Conservation (phyloP, 2,113 vertebrate species). For the Phaethon lepturus region DNA sequence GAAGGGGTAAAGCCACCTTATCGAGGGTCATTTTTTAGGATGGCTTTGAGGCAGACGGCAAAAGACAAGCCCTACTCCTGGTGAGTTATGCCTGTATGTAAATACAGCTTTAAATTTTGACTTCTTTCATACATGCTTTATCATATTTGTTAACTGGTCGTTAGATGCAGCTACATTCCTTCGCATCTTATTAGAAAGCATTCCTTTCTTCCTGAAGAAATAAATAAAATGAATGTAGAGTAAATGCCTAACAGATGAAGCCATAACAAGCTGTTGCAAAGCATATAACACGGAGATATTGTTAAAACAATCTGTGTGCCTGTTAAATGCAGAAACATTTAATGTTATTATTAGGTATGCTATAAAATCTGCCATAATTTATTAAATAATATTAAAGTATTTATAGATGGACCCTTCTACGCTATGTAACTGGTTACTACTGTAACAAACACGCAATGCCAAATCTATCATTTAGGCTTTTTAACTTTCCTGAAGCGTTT, state of each 20-base stretch:
- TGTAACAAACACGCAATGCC: constrained; percentile 27
- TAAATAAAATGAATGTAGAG: constrained; percentile 39
- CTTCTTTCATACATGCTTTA: constrained; percentile 48
- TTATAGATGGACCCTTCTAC: constrained; percentile 61
- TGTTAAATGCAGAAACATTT: constrained; percentile 71
- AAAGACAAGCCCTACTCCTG: constrained; percentile 40
- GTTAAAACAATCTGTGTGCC: constrained; percentile 73
- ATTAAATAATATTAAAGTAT: constrained; percentile 74
- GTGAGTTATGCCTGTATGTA: constrained; percentile 58
- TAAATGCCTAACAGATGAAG: constrained; percentile 80
- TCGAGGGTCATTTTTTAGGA: not conserved
- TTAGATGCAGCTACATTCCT: constrained; percentile 69
- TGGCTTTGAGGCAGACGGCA: constrained; percentile 40
- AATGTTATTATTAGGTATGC: constrained; percentile 70
- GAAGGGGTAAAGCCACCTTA: not conserved
- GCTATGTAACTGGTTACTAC: constrained; percentile 1
- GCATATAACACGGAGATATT: constrained; percentile 62
- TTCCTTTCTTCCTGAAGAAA: constrained; percentile 35
- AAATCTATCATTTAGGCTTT: constrained; percentile 58
- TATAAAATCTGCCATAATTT: constrained; percentile 69
- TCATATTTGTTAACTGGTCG: constrained; percentile 55
- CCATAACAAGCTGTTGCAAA: constrained; percentile 71
- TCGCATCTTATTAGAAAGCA: constrained; percentile 65
- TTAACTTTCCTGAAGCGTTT: constrained; percentile 61
- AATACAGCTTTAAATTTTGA: constrained; percentile 55